Evolutionary conservation across 2,888 invertebrate species (phyloP).

Genomic region (Pyrochroa serraticornis): DNA sequence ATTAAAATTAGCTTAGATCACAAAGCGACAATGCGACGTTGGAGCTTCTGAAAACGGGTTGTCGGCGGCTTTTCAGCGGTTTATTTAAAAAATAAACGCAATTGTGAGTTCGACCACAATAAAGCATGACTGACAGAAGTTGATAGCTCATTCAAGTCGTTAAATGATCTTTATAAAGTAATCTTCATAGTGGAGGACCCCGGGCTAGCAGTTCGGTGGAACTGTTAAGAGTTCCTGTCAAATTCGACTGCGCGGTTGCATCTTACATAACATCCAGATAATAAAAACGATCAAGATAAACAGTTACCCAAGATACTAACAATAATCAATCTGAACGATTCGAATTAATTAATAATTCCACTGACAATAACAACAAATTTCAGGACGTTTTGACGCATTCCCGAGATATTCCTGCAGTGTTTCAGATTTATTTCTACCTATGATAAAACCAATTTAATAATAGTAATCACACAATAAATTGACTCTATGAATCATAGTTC

Average conservation of each 20-base stretch:
- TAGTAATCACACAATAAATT: conserved; percentile 15
- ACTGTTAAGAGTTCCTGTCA: conserved; percentile 22
- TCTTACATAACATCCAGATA: conserved; percentile 6
- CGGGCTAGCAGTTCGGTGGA: conserved; percentile 17
- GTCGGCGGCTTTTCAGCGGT: conserved; percentile 10
- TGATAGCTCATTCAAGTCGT: conserved; percentile 26
- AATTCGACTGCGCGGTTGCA: conserved; percentile 15
- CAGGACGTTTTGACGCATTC: too few relatives aligned
- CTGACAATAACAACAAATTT: too few relatives aligned
- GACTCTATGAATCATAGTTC: conserved; percentile 12
- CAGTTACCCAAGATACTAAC: conserved; percentile 2
- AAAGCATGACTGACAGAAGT: conserved; percentile 27
- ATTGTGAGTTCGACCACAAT: conserved; percentile 22
- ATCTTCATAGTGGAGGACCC: conserved; percentile 16
- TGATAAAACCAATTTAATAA: conserved; percentile 3
- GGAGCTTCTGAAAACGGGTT: conserved; percentile 7
- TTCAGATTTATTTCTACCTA: neutral
- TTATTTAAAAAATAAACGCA: conserved; percentile 16
- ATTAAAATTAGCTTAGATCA: conserved; percentile 6
- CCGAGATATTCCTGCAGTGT: too few relatives aligned
- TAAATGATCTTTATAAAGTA: conserved; percentile 29
- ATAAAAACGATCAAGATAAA: conserved; percentile 13
- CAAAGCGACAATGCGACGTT: neutral
- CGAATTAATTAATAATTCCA: conserved; percentile 1
- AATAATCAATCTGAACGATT: conserved; percentile 7